Evolutionary conservation across 2,888 invertebrate species (phyloP).

Genomic region (Yponomeuta cagnagella): DNA sequence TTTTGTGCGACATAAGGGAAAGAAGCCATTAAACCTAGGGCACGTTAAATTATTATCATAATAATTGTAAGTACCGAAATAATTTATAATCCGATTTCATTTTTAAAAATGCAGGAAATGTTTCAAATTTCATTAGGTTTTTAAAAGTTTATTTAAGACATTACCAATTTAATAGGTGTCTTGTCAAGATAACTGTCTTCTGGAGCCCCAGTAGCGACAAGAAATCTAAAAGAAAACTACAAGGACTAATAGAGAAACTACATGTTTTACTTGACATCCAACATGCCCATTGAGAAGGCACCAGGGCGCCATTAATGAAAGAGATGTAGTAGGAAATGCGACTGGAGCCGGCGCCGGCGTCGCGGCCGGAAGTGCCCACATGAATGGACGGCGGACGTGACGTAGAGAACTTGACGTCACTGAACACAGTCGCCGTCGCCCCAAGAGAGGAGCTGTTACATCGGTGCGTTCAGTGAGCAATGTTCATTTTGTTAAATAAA

Average conservation of each 20-base stretch:
- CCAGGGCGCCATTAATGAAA: conserved; percentile 2
- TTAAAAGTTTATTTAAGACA: background rate
- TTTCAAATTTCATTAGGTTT: conserved; percentile 3
- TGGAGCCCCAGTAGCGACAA: background rate
- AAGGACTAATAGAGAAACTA: background rate
- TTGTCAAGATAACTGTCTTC: too few species aligned
- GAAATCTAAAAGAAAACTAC: background rate
- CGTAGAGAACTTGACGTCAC: conserved; percentile 48
- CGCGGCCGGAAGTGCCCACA: conserved; percentile 56
- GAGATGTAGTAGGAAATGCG: conserved; percentile 12
- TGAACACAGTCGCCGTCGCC: background rate
- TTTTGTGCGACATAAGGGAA: conserved; percentile 35
- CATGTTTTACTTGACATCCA: background rate
- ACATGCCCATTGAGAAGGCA: conserved; percentile 1
- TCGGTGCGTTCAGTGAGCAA: background rate
- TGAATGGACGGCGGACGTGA: conserved; percentile 52
- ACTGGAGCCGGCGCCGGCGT: conserved; percentile 34
- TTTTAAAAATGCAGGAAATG: conserved; percentile 6
- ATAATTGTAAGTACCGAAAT: conserved; percentile 20
- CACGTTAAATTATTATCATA: conserved; percentile 25
- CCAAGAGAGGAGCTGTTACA: background rate
- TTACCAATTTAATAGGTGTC: background rate
- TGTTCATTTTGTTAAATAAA: background rate
- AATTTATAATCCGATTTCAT: conserved; percentile 20
- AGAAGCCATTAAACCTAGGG: conserved; percentile 47